These are phyloP conservation scores for Hypocryptadius cinnamomeus DNA, from an alignment of 2,113 vertebrate species.

Conservation along the genomic window DNA sequence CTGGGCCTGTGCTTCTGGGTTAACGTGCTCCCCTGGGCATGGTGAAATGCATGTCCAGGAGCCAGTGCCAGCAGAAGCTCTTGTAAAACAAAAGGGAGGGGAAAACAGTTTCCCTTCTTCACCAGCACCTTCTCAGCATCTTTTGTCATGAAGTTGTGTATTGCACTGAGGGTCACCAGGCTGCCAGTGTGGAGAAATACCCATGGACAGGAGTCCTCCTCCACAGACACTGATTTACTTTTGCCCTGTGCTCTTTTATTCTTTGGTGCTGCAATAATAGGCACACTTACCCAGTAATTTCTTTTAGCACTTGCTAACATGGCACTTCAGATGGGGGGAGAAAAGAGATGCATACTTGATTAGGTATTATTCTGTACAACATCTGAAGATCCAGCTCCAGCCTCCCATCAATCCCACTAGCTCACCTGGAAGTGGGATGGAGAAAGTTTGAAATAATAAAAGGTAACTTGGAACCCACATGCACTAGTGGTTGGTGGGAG, in stretches of 20 bases:
- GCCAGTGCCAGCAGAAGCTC: not conserved
- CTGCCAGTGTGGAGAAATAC: not conserved
- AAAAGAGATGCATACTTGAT: not conserved
- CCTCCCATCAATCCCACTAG: not conserved
- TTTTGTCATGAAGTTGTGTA: not conserved
- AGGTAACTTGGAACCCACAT: fast-evolving
- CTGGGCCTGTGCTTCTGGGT: not conserved
- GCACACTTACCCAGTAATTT: not conserved
- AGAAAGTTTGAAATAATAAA: not conserved
- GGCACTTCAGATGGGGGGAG: not conserved
- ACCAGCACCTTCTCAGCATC: not conserved
- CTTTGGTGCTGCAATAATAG: not conserved
- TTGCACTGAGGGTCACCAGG: not conserved
- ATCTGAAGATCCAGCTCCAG: not conserved
- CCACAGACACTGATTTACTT: not conserved
- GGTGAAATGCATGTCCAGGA: not conserved
- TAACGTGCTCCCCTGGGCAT: not conserved
- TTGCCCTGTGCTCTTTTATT: not conserved
- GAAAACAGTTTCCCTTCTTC: not conserved
- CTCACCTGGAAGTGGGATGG: not conserved
- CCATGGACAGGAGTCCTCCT: not conserved
- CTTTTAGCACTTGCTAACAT: not conserved
- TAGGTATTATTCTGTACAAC: fast-evolving
- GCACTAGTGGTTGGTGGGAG: fast-evolving
- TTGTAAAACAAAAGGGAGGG: not conserved